Evolutionary conservation across 2,888 invertebrate genomes (phyloP), one percentile per base, ranked within the genome.

Genomic region (Plagodis pulveraria): DNA sequence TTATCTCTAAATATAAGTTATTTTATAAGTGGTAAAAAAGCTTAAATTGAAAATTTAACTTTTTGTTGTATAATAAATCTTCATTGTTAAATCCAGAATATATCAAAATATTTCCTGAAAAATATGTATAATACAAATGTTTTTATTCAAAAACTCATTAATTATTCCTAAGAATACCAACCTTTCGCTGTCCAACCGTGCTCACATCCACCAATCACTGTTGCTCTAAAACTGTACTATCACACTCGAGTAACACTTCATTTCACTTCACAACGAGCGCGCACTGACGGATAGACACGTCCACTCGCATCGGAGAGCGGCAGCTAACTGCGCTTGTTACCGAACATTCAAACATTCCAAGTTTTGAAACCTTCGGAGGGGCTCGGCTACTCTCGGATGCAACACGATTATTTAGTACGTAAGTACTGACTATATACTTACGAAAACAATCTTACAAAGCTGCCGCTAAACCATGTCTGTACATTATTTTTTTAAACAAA

Each of bases 281-380:
- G 62, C 64, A 62, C 73, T 35, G n/a, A 33, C 50, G 10, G 22
- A 38, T 44, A 41, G 45, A 57, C 70, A 63, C 81, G 78, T 73
- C 77, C 73, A 60, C 62, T 50, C 77, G 47, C 65, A 47, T 54
- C 72, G 60, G 64, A 66, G 66, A 73, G 71, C 76, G 74, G 77
- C 75, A 74, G 74, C 63, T 77, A 80, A 86, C 86, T 86, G 79
- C 75, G 76, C 73, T 77, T 73, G 71, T 72, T 67, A 57, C 65
- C 62, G 71, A 71, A 58, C 57, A 65, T 69, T 70, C 54, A 65
- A 68, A 63, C 60, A 71, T 69, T 79, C 75, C 71, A 81, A 83
- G 77, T 84, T 83, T 78, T 70, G 71, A 78, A 72, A 65, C 57
- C 62, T 61, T 83, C 83, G 84, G 78, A 57, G 56, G 45, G 38